Evolutionary conservation across 1,140 invertebrate species (phyloP), one percentile per base, ranked within the genome.

Genomic region (Heliconius hewitsoni): DNA sequence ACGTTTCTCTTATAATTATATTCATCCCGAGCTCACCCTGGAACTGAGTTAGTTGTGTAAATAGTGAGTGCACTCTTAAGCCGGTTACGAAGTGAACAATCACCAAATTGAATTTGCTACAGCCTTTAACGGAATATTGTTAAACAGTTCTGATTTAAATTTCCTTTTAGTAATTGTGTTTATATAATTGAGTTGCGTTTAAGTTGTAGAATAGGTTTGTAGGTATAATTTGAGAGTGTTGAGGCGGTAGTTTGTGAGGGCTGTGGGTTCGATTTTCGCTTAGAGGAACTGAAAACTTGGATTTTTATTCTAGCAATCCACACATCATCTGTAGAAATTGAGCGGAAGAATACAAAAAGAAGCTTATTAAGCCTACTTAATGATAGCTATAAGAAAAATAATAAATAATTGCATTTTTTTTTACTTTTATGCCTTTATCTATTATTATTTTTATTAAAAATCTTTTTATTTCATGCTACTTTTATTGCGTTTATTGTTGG

Each of bases 21-120:
- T 66, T 66, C 60, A 66, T 66, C 23, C 27, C 60, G 6, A 46
- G 50, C 27, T 23, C 27, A 66, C 60, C 4, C 11, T 50, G 57
- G 52, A 79, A 82, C 74, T 37, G 37, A 82, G 71, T 82, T 79
- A 82, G 74, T 71, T 76, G 60, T 27, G 80, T 81, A 77, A 81
- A 81, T 74, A 81, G 57, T 39, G 73, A 60, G 46, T 71, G 76
- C 76, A 60, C 77, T 74, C 55, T 74, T 79, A 74, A 79, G 66
- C 57, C 73, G 72, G 72, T 79, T 74, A 79, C 72, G 52, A 73
- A 79, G 55, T 74, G 57, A 79, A 79, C 77, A 66, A 73, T 79
- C 74, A 79, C 73, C 73, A 57, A 78, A 57, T 73, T 76, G 30
- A 39, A 60, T 76, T 76, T 76, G 57, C 57, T 37, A 66, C 55